Evolutionary conservation across 1,140 invertebrate genomes (phyloP), one percentile per base, ranked within the genome.

Genomic region (Tenebrio molitor): DNA sequence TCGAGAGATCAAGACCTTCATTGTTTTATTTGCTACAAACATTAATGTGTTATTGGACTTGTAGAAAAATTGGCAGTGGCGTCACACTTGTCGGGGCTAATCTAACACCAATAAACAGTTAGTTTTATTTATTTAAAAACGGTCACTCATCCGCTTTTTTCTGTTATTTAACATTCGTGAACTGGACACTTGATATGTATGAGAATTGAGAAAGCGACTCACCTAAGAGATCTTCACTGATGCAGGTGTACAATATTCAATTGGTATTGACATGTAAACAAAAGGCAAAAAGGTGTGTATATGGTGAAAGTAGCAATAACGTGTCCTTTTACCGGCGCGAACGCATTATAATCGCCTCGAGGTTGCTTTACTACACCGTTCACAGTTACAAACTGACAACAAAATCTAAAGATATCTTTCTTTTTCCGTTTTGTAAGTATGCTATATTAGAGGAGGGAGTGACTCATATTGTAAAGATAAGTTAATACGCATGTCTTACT

Each of bases 361-460:
- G 62, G n/a, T 50, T 7, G 16, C 62, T 41, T 23, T 65, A 25
- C 34, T 41, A 65, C 34, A 65, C 50, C 62, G 39, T 65, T 65
- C 62, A 65, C 39, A 41, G 34, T 65, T 41, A 41, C 15, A 39
- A 65, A 15, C 39, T 21, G 62, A 65, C 33, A 39, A 65, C 62
- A 65, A 41, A 65, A 65, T 42, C 34, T 42, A 39, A 65, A 65
- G 62, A 65, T 65, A 65, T 25, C 46, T 19, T 29, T 63, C 33
- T 65, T 65, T n/a, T 65, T 39, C 33, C 39, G 62, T 42, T 65
- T 42, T 41, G 39, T 65, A 65, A 23, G 19, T 41, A 41, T 39
- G 33, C 34, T 65, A 65, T 42, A 65, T 39, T 39, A 41, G 62
- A 65, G 62, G 62, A 65, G 62, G 62, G 62, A 65, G 62, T 65